Percentiles rank a stretch among this genome's conserved stretches.
phyloP scores from a whole-genome alignment of 2,113 vertebrate genomes.

The Melanerpes formicivorus region DNA sequence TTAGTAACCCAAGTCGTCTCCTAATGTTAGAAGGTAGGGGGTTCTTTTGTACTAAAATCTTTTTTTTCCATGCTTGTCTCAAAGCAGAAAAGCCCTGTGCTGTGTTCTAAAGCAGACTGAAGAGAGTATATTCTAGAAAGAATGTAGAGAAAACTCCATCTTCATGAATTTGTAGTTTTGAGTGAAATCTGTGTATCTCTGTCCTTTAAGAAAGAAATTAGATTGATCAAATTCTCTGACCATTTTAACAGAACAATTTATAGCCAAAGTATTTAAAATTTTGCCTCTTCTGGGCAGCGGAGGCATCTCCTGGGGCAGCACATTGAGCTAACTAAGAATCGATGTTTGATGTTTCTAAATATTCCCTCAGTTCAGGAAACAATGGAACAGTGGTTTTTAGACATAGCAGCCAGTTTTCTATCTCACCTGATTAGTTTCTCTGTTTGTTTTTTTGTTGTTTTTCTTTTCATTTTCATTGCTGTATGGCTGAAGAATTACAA shows the following conservation, averaged over 20 bases:
- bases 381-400: not conserved
- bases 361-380: not conserved
- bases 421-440: not conserved
- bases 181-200: not conserved
- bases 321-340: not conserved
- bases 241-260: not conserved
- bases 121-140: not conserved
- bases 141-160: not conserved
- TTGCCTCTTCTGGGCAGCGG: not conserved
- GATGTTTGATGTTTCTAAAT: not conserved
- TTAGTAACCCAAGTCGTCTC: slow-evolving; percentile 81
- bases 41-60: slow-evolving; percentile 74
- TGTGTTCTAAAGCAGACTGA: not conserved
- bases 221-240: not conserved
- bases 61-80: slow-evolving; percentile 64
- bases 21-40: slow-evolving; percentile 71
- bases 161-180: not conserved
- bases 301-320: not conserved
- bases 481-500: not conserved
- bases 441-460: not conserved
- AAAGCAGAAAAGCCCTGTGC: slow-evolving; percentile 3
- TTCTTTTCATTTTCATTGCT: not conserved
- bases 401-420: not conserved
- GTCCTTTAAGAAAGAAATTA: not conserved
- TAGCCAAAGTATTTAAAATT: not conserved